Evolutionary conservation across 2,888 invertebrate species (phyloP), one percentile per base, ranked within the genome.

Genomic region (Priocnemis perturbator): DNA sequence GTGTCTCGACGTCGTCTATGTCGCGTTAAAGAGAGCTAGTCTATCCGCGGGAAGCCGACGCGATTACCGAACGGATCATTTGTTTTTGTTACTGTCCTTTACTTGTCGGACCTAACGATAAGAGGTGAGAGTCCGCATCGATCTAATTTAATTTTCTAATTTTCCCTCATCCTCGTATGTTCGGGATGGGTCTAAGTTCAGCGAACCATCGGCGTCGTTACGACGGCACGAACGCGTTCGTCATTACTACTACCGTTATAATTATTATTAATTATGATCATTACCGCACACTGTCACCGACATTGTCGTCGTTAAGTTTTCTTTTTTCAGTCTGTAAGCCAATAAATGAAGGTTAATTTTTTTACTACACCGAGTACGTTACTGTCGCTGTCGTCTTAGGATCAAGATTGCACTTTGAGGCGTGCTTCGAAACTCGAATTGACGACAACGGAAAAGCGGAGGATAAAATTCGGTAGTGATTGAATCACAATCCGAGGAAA

Each of bases 291-390:
- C 37, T 37, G 37, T 37, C 37, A 37, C 14, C 37, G 37, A 37
- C 37, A 37, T 37, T 37, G 37, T 37, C 77, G 78, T 84, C 81
- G 81, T 82, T 79, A 83, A 82, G 82, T 85, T 85, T 85, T 74
- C 68, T 72, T 78, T 77, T 79, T 59, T 85, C 83, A 86, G 82
- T 81, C 81, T 86, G 83, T 86, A 84, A 82, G 81, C 77, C 77
- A 85, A 85, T 85, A 83, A 87, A 86, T 83, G 78, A 85, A 83
- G 75, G 76, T 86, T 86, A 85, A 86, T 86, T 87, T 87, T 86
- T 83, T 83, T 79, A 82, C 66, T 50, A 72, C 17, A 44, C 44
- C 21, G 45, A 23, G 5, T 55, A 60, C 15, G 37, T 59, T 26
- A 55, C 47, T 53, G 15, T 3, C 4, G 21, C 50, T 37, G 37